Evolutionary conservation across 1,140 invertebrate genomes (phyloP), one percentile per base, ranked within the genome.

Genomic region (Lasioglossum albipes): DNA sequence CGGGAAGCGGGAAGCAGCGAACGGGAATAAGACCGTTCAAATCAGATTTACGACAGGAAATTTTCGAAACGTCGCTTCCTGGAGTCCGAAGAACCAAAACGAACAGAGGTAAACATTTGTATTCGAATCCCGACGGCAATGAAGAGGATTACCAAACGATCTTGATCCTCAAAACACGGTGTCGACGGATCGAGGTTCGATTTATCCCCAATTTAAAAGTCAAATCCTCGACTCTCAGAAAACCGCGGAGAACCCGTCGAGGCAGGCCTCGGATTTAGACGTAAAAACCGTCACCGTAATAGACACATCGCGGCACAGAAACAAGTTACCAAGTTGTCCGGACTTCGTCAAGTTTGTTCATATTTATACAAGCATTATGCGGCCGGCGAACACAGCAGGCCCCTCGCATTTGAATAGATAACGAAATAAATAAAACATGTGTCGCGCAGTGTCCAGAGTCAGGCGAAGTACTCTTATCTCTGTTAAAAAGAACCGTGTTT

Each of bases 361-460:
- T 42, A 66, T 41, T 66, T 66, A 22, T 20, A 42, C 9, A 5
- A 12, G 9, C 20, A 66, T 66, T 66, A 66, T 22, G 65, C 18
- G n/a, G 18, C 2, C 2, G 2, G 7, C 36, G 18, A 36, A 6
- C 45, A 12, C 10, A 7, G 13, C 4, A 7, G 27, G 27, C 7
- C 5, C 36, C 65, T 41, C 20, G 20, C 10, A 66, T 66, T 66
- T 22, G 65, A 42, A 66, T 66, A 66, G 65, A 66, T 66, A 66
- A 66, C 20, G 41, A 41, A 66, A 66, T 66, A 66, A 66, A 66
- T 66, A 66, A 66, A 66, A 66, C 65, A 66, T 66, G 65, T 22
- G 9, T 65, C 13, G 52, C 13, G 52, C 52, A 16, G 12, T 54
- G 16, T 59, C n/a, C 57, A 7, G 7, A 9, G 57, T n/a, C 9